Evolutionary conservation across 2,113 vertebrate species (phyloP).

Genomic region (Triplophysa tibetana): DNA sequence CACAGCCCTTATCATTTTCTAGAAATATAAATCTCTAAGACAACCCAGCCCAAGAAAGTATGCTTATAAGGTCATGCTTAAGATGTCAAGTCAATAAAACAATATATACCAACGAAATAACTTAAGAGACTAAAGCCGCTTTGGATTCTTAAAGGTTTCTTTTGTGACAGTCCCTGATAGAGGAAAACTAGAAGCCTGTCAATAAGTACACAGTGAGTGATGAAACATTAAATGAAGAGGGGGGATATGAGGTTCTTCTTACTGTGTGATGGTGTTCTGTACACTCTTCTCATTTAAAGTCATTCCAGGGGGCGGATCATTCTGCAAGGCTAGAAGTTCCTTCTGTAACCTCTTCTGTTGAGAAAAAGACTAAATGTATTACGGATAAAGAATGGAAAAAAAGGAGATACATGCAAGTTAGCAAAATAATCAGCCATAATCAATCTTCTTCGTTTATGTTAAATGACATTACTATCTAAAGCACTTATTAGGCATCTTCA

Average conservation of each 20-base stretch:
- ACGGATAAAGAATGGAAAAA: not conserved
- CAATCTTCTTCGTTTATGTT: not conserved
- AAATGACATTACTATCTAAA: not conserved
- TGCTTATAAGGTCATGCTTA: no score
- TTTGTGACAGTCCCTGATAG: not conserved
- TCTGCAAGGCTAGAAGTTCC: constrained; percentile 97
- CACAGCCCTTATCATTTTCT: no score
- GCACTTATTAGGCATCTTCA: no score
- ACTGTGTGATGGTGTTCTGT: constrained; percentile 98
- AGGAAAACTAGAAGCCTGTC: not conserved
- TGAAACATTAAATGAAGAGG: constrained; percentile 15
- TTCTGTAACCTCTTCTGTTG: constrained; percentile 95
- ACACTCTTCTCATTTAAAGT: constrained; percentile 98
- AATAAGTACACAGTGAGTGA: not conserved
- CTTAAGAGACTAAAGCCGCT: not conserved
- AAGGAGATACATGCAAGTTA: not conserved
- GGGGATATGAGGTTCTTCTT: constrained; percentile 74
- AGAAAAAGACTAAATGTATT: constrained; percentile 55
- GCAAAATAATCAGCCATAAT: not conserved
- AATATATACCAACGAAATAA: not conserved
- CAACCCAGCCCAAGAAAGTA: no score
- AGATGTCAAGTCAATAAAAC: no score
- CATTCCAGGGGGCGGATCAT: constrained; percentile 98
- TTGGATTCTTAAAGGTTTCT: not conserved
- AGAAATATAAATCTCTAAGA: no score